Evolutionary conservation across 2,113 vertebrate species (phyloP), one percentile per base, ranked within the genome.

Genomic region (Nasalis larvatus): DNA sequence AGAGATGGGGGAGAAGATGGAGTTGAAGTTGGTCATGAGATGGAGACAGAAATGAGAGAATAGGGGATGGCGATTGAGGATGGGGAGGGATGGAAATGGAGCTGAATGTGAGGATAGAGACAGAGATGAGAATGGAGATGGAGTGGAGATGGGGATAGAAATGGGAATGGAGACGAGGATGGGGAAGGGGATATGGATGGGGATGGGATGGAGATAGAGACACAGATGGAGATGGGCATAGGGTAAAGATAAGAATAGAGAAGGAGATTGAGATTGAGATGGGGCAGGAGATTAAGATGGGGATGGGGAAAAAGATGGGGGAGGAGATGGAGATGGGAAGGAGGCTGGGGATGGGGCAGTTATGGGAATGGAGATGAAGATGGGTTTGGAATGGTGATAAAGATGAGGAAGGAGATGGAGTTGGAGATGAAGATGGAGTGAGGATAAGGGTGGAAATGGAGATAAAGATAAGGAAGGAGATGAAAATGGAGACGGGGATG

Each of bases 311-410:
- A 16, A 42, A 11, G 13, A 3, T 40, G 35, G 18, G 17, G 18
- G 47, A 3, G 35, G 8, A 30, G 45, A 32, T 35, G 45, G 58
- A 37, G 25, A 32, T 6, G 16, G 4, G 40, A 27, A 0, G 40
- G 12, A 8, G 20, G 13, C 1, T 14, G 27, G 21, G 45, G 4
- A 16, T 35, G 32, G 20, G 37, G 3, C 23, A 4, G 3, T 8
- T 37, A 6, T 32, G 9, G 27, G 5, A 6, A 5, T 47, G 40
- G 20, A 40, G 32, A 2, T 71, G 27, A 0, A 12, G 14, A 42
- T 21, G 1, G 49, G 4, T 0, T 1, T 17, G 40, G 35, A 14
- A 35, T 60, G 11, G 11, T 63, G 27, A 63, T 30, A 63, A 63
- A 30, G 25, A 63, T 27, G 1, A 27, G 20, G 25, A 8, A 63